phyloP scores from a whole-genome alignment of 2,888 invertebrate genomes.

The Tanytarsus gracilentus region DNA sequence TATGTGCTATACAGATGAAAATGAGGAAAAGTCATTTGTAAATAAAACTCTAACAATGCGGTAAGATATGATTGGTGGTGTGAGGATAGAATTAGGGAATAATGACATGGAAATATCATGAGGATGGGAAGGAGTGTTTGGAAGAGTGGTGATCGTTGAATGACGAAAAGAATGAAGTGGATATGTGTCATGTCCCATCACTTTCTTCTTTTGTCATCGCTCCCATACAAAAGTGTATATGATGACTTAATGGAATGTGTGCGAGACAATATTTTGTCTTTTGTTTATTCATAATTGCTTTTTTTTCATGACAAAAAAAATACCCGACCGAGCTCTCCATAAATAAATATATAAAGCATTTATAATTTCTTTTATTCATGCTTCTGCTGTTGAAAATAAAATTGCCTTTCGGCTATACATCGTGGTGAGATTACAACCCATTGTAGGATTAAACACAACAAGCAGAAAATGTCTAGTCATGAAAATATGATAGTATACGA shows the following conservation, averaged over 20 bases:
- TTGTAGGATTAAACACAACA: not conserved
- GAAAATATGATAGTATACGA: not conserved
- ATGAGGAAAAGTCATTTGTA: slow-evolving; percentile 29
- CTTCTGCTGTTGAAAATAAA: too few relatives aligned
- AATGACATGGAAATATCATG: slow-evolving; percentile 13
- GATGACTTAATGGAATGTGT: slow-evolving; percentile 14
- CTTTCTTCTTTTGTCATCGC: not conserved
- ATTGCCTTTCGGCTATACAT: too few relatives aligned
- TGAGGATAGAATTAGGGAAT: slow-evolving; percentile 1
- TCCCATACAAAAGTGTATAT: not conserved
- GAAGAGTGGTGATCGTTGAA: too few relatives aligned
- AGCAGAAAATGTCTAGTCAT: slow-evolving; percentile 7
- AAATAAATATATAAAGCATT: not conserved
- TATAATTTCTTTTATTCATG: too few relatives aligned
- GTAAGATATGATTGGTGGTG: not conserved
- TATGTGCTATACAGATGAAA: too few relatives aligned
- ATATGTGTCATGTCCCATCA: not conserved
- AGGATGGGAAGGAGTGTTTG: too few relatives aligned
- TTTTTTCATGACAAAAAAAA: slow-evolving; percentile 15
- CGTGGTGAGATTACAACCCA: not conserved
- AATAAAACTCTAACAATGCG: slow-evolving; percentile 11
- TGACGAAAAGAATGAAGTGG: too few relatives aligned
- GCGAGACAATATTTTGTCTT: not conserved
- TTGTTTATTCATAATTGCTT: slow-evolving; percentile 25
- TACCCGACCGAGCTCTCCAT: not conserved